phyloP scores from a whole-genome alignment of 2,888 invertebrate genomes.

The Hyles lineata region DNA sequence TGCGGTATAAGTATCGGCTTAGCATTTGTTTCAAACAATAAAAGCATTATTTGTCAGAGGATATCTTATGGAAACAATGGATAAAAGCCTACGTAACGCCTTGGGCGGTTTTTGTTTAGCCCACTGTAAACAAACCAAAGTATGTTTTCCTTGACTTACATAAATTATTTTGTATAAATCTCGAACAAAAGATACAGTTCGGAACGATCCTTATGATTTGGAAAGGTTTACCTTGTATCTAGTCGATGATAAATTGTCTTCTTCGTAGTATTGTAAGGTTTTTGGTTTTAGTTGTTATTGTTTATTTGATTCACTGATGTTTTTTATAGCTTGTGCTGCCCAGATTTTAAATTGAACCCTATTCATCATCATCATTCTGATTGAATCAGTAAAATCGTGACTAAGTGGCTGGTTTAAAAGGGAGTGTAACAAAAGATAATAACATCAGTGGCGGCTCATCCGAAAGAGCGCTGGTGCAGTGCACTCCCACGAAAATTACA shows the following conservation, averaged over 20 bases:
- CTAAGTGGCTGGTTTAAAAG: too few species aligned
- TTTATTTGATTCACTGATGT: too few species aligned
- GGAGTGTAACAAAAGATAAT: too few species aligned
- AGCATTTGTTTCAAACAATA: constrained; percentile 12
- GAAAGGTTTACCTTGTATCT: neutral
- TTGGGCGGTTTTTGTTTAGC: constrained; percentile 12
- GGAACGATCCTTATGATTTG: neutral
- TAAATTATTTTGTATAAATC: constrained; percentile 1
- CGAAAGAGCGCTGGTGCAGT: too few species aligned
- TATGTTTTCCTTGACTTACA: constrained; percentile 18
- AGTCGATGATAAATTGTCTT: neutral
- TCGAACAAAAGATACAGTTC: neutral
- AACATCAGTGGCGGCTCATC: too few species aligned
- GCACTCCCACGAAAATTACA: too few species aligned
- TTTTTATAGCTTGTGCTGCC: too few species aligned
- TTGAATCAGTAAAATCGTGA: too few species aligned
- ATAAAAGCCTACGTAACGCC: neutral
- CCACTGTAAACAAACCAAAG: neutral
- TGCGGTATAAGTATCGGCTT: neutral
- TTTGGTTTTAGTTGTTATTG: too few species aligned
- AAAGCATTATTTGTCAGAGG: constrained; percentile 21
- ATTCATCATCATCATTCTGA: too few species aligned
- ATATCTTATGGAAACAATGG: constrained; percentile 15
- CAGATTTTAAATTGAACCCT: too few species aligned
- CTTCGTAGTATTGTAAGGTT: too few species aligned